Evolutionary conservation across 2,888 invertebrate genomes (phyloP).

Genomic region (Folsomia candida): DNA sequence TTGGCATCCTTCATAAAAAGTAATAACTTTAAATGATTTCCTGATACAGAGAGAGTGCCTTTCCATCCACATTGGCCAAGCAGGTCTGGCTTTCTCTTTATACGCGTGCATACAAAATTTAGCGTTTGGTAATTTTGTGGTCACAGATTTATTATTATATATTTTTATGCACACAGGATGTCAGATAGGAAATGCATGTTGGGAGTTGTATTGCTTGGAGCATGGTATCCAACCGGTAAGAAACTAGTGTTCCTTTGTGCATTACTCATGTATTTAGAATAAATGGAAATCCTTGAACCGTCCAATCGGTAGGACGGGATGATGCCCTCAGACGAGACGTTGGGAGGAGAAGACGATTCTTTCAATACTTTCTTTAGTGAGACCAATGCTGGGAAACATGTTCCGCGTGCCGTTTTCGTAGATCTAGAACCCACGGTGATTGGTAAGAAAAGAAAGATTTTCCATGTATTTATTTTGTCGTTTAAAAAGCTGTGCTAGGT

Average conservation of each 20-base stretch:
- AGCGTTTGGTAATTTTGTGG: too few species aligned
- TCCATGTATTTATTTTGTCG: too few species aligned
- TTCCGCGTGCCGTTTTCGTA: conserved; percentile 89
- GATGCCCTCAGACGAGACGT: conserved; percentile 40
- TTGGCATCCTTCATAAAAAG: too few species aligned
- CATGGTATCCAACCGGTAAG: conserved; percentile 65
- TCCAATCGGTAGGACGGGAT: conserved; percentile 33
- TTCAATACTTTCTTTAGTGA: conserved; percentile 94
- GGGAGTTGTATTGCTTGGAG: too few species aligned
- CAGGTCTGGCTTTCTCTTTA: too few species aligned
- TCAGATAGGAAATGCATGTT: conserved; percentile 78
- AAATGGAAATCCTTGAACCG: not conserved
- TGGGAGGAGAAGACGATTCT: conserved; percentile 72
- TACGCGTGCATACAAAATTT: too few species aligned
- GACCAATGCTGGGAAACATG: conserved; percentile 93
- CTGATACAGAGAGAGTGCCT: conserved; percentile 71
- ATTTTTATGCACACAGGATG: too few species aligned
- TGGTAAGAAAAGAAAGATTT: conserved; percentile 55
- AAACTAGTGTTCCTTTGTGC: too few species aligned
- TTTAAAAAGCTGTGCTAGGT: not conserved
- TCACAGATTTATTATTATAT: too few species aligned
- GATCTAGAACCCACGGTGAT: conserved; percentile 96
- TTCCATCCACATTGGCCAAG: conserved; percentile 81
- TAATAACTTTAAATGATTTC: not conserved
- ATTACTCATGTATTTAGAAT: not conserved